Base-by-base conservation (phyloP, 2,113 vertebrate genomes). In the Dolichotis patagonum region DNA sequence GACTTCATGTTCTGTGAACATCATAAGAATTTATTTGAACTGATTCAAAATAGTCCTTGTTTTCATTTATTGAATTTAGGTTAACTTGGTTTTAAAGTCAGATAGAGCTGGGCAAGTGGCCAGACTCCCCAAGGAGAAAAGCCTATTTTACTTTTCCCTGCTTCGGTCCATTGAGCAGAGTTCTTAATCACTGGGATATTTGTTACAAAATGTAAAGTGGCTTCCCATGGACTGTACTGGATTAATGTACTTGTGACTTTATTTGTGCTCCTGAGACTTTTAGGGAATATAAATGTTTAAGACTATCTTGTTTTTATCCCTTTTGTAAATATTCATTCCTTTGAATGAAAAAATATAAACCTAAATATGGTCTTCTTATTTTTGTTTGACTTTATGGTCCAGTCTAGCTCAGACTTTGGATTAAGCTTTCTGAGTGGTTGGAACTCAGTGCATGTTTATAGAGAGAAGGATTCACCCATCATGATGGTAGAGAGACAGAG, bases 1-100 rank as follows among this genome's bases (percentile, higher is more conserved):
- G 95, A 97, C 98, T 96, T 73, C 56, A 75, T 97, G 98, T 98
- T 98, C 97, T 95, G 80, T 91, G 93, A 95, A 88, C 94, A 49
- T 96, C 82, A 16, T 83, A 94, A 96, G 97, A 97, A 95, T 96
- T 97, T 97, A 96, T 97, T 97, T 43, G 62, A 94, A 84, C 65
- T 0, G 83, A 94, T 94, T 94, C 78, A 73, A 78, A 96, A 71
- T 19, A 82, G 90, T 75, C 87, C 71, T 32, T 43, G 92, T 94
- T 97, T 95, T 93, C 97, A 88, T 97, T 98, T 97, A 92, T 28
- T 75, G 54, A 7, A 85, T 89, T 26, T 28, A 95, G 92, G 94
- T 94, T 95, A 0, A 5, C 83, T 95, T 95, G 88, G 81, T 94
- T 89, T 95, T n/a, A 96, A 84, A 96, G 85, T 98, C 88, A 96